Conservation (phyloP, 2,888 invertebrate genomes). For the Hofmannophila pseudospretella region DNA sequence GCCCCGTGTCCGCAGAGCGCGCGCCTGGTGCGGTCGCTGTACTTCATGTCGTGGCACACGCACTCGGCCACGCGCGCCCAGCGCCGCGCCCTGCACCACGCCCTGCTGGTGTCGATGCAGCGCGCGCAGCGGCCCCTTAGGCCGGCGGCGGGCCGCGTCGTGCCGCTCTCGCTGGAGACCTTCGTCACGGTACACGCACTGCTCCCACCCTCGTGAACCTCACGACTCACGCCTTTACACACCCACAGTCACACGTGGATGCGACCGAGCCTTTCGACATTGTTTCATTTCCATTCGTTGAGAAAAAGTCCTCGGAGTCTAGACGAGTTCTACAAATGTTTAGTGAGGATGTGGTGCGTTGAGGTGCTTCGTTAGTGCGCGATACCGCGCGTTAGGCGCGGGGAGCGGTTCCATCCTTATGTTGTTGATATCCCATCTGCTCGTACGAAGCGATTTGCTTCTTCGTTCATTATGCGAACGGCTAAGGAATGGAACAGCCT, state of each 20-base stretch:
- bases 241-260: no score
- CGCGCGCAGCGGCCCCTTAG: constrained; percentile 64
- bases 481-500: no score
- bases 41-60: constrained; percentile 52
- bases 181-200: constrained; percentile 56
- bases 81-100: constrained; percentile 23
- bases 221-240: neutral
- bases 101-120: constrained; percentile 44
- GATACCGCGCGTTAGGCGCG: no score
- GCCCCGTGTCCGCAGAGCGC: constrained; percentile 44
- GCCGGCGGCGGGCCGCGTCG: constrained; percentile 62
- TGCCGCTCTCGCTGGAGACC: constrained; percentile 70
- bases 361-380: no score
- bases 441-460: no score
- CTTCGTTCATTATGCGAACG: no score
- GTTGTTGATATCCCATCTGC: no score
- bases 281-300: neutral
- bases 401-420: no score
- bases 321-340: no score
- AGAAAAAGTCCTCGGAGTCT: no score
- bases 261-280: neutral
- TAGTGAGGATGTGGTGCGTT: no score
- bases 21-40: constrained; percentile 52
- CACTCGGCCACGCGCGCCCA: constrained; percentile 36
- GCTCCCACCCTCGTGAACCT: neutral